phyloP scores from a whole-genome alignment of 2,113 vertebrate species.

The Gambusia holbrooki region DNA sequence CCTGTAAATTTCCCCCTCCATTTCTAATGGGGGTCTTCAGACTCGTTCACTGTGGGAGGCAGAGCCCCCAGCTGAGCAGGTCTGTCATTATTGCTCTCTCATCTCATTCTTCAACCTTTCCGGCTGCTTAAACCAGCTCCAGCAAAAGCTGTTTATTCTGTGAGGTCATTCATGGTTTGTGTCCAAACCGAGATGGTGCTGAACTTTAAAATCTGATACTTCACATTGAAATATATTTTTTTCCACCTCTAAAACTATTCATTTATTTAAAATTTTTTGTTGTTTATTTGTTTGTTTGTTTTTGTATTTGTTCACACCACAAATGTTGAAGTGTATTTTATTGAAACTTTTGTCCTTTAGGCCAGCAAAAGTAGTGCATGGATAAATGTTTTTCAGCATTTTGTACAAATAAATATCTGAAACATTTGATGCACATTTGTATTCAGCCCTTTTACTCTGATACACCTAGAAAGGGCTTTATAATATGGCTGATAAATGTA shows the following conservation, averaged over 20 bases:
- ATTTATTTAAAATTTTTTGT: no score
- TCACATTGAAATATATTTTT: slow-evolving; percentile 6
- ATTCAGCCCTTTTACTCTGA: no score
- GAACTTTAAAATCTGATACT: slow-evolving; percentile 16
- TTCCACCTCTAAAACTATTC: no score
- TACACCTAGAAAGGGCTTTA: no score
- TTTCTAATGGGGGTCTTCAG: slow-evolving; percentile 60
- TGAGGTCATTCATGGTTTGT: slow-evolving; percentile 15
- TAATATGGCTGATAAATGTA: no score
- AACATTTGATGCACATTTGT: no score
- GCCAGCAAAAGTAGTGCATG: no score
- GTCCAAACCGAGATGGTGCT: slow-evolving; percentile 13
- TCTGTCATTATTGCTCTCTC: slow-evolving; percentile 52
- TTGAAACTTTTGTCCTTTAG: background rate
- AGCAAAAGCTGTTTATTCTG: slow-evolving; percentile 11
- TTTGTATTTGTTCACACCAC: background rate
- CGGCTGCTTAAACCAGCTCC: slow-evolving; percentile 19
- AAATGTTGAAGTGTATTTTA: background rate
- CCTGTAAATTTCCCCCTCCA: slow-evolving; percentile 66
- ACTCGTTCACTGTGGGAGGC: slow-evolving; percentile 67
- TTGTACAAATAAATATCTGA: no score
- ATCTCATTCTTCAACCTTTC: slow-evolving; percentile 42
- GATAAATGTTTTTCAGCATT: no score
- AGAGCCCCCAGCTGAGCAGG: slow-evolving; percentile 49
- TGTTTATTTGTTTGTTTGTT: no score